phyloP scores from a whole-genome alignment of 1,140 invertebrate genomes.

The Aphelenchoides fujianensis region DNA sequence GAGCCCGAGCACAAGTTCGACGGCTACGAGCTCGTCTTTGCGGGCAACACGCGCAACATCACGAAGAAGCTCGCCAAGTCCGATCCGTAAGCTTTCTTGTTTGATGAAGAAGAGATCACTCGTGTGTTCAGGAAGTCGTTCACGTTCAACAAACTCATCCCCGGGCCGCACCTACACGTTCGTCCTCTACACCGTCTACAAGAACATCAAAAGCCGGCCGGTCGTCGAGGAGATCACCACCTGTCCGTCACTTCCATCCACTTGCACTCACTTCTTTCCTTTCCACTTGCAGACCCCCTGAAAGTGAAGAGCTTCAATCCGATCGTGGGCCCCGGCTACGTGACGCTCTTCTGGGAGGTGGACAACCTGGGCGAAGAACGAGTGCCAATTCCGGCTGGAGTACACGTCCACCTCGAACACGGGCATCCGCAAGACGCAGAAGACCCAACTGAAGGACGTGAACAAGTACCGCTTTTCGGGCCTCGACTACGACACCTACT shows the following conservation, averaged over 20 bases:
- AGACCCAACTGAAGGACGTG: conserved; percentile 44
- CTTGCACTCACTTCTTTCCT: too few relatives aligned
- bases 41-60: conserved; percentile 53
- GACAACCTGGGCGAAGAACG: conserved; percentile 57
- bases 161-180: conserved; percentile 59
- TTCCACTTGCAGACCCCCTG: conserved; percentile 58
- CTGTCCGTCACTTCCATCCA: conserved; percentile 38
- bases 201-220: conserved; percentile 53
- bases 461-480: conserved; percentile 46
- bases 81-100: conserved; percentile 47
- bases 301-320: conserved; percentile 58
- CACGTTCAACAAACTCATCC: conserved; percentile 61
- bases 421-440: conserved; percentile 41
- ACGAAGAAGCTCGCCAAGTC: conserved; percentile 53
- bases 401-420: conserved; percentile 48
- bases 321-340: conserved; percentile 56
- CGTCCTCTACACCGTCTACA: conserved; percentile 54
- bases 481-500: conserved; percentile 55
- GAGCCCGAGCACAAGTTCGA: conserved; percentile 60
- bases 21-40: conserved; percentile 53
- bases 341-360: conserved; percentile 53
- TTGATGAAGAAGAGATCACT: too few relatives aligned
- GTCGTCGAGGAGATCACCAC: conserved; percentile 55
- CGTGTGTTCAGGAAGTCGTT: conserved; percentile 54
- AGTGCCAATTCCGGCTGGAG: conserved; percentile 56